Conservation (phyloP, 2,113 vertebrate genomes). For the Odocoileus virginianus region DNA sequence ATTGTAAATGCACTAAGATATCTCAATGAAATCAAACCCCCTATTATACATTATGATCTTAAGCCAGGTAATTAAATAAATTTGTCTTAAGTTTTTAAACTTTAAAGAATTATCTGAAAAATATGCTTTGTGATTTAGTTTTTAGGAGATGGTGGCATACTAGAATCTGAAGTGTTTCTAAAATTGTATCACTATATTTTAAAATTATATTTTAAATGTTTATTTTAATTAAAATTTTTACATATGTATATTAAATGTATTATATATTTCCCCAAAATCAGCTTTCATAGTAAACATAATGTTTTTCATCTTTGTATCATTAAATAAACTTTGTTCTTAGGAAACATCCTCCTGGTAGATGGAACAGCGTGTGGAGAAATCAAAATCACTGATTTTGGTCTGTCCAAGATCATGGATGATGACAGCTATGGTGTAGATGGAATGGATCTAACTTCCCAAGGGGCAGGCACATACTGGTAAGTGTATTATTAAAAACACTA, state of each 20-base stretch:
- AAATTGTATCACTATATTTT: background rate
- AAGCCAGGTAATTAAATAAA: constrained; percentile 91
- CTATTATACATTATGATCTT: constrained; percentile 99
- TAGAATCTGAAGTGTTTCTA: background rate
- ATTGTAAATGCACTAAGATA: constrained; percentile 99
- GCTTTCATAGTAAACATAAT: constrained; percentile 1
- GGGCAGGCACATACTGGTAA: constrained; percentile 99
- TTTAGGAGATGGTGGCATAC: background rate
- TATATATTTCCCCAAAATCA: background rate
- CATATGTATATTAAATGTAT: background rate
- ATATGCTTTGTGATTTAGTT: background rate
- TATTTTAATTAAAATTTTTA: background rate
- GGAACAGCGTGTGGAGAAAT: constrained; percentile 99
- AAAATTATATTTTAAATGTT: background rate
- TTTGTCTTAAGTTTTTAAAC: background rate
- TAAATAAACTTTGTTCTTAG: constrained; percentile 76
- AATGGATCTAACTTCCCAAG: constrained; percentile 99
- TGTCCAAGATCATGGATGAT: constrained; percentile 99
- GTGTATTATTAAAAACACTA: constrained; percentile 25
- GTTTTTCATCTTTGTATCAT: background rate
- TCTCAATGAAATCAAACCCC: constrained; percentile 99
- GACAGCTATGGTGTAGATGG: constrained; percentile 99
- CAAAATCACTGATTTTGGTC: constrained; percentile 99
- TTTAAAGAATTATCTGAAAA: background rate
- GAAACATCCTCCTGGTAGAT: constrained; percentile 98